phyloP scores from a whole-genome alignment of 1,140 invertebrate genomes.

The Trigoniulus corallinus region DNA sequence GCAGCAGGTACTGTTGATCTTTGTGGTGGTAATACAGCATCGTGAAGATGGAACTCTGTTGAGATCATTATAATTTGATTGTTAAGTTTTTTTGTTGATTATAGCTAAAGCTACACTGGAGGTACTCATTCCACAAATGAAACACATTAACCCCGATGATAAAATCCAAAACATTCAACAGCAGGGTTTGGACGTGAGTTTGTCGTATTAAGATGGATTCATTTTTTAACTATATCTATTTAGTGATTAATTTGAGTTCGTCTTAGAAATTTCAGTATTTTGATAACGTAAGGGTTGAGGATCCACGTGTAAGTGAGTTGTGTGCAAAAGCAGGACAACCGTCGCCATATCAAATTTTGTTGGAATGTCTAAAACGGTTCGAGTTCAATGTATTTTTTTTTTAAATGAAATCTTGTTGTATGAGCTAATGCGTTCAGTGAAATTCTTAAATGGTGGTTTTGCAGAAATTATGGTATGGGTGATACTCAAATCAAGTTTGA shows the following conservation, averaged over 20 bases:
- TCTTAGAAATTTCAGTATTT: conserved; percentile 59
- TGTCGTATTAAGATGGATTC: not conserved
- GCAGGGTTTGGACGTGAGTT: conserved; percentile 11
- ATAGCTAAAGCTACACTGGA: conserved; percentile 65
- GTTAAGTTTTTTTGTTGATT: conserved; percentile 3
- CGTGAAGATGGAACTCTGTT: too few relatives aligned
- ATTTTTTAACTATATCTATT: too few relatives aligned
- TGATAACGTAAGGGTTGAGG: conserved; percentile 80
- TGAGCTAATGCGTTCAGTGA: not conserved
- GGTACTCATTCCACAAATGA: conserved; percentile 87
- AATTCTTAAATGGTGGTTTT: not conserved
- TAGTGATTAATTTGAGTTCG: not conserved
- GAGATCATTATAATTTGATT: not conserved
- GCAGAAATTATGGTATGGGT: conserved; percentile 69
- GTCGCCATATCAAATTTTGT: conserved; percentile 77
- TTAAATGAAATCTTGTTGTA: conserved; percentile 4
- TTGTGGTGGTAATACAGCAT: not conserved
- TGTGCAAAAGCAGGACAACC: conserved; percentile 89
- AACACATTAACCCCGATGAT: conserved; percentile 34
- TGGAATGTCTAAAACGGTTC: conserved; percentile 71
- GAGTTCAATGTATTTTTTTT: conserved; percentile 6
- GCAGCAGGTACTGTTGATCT: conserved; percentile 61
- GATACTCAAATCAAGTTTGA: conserved; percentile 77
- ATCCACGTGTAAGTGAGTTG: conserved; percentile 82
- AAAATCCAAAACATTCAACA: conserved; percentile 19